Evolutionary conservation across 2,888 invertebrate species (phyloP).

Genomic region (Palloptera scutellata): DNA sequence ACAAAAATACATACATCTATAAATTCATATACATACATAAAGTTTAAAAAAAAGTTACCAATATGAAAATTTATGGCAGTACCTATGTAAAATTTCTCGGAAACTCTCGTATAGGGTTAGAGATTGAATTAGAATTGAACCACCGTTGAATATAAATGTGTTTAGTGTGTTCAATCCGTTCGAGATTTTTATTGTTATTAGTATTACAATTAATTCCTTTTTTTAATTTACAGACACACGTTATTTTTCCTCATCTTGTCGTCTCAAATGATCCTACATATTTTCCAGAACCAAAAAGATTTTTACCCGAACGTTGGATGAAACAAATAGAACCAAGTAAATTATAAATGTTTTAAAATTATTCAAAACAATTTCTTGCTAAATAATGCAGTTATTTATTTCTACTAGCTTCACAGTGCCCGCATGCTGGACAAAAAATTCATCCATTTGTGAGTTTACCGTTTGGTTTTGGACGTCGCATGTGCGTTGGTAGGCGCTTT

Average conservation of each 20-base stretch:
- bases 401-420: constrained; percentile 46
- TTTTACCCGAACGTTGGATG: constrained; percentile 82
- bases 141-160: too few relatives aligned
- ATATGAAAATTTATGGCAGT: too few relatives aligned
- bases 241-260: constrained; percentile 81
- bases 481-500: constrained; percentile 81
- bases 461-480: constrained; percentile 79
- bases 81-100: too few relatives aligned
- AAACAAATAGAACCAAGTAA: constrained; percentile 65
- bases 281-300: constrained; percentile 75
- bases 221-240: constrained; percentile 72
- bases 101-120: too few relatives aligned
- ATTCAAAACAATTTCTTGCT: constrained; percentile 5
- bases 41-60: too few relatives aligned
- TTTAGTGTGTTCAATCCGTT: too few relatives aligned
- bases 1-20: too few relatives aligned
- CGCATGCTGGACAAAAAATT: constrained; percentile 67
- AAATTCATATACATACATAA: too few relatives aligned
- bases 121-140: too few relatives aligned
- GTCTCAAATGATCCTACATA: constrained; percentile 77
- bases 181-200: too few relatives aligned
- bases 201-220: too few relatives aligned
- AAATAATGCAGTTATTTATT: constrained; percentile 1
- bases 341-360: constrained; percentile 26
- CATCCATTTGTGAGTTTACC: constrained; percentile 80